phyloP scores from a whole-genome alignment of 2,888 invertebrate genomes.

The Phengaris alcon region DNA sequence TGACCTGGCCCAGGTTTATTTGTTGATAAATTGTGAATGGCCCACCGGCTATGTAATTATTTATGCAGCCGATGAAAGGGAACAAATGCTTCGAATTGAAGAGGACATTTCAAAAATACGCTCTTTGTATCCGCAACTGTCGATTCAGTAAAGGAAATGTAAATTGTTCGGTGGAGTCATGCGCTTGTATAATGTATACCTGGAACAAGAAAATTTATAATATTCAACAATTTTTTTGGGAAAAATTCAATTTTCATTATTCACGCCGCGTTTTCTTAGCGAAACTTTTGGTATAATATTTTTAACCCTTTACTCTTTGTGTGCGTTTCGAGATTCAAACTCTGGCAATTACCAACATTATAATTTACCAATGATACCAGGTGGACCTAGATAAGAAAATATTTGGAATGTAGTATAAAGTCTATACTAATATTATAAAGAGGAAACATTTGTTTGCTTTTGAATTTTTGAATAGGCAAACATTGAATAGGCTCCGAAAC shows the following conservation, averaged over 20 bases:
- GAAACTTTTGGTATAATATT: neutral
- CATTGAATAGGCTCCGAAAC: too few relatives aligned
- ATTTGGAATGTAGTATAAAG: too few relatives aligned
- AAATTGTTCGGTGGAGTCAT: neutral
- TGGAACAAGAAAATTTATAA: too few relatives aligned
- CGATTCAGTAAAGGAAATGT: conserved; percentile 1
- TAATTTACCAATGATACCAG: too few relatives aligned
- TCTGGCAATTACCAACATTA: too few relatives aligned
- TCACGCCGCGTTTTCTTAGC: neutral
- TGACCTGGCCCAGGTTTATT: conserved; percentile 39
- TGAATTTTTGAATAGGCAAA: too few relatives aligned
- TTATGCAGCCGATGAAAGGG: conserved; percentile 31
- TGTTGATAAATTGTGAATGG: conserved; percentile 32
- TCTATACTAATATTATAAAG: too few relatives aligned
- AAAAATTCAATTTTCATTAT: neutral
- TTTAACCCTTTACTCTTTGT: neutral
- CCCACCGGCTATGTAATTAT: conserved; percentile 30
- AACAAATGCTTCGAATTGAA: conserved; percentile 26
- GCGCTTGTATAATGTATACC: neutral
- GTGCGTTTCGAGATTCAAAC: neutral
- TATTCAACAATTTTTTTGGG: neutral
- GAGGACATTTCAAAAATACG: conserved; percentile 27
- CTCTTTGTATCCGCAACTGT: conserved; percentile 18
- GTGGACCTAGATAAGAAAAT: too few relatives aligned
- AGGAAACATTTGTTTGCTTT: too few relatives aligned